phyloP scores from a whole-genome alignment of 1,140 invertebrate species.

The Latrodectus geometricus region DNA sequence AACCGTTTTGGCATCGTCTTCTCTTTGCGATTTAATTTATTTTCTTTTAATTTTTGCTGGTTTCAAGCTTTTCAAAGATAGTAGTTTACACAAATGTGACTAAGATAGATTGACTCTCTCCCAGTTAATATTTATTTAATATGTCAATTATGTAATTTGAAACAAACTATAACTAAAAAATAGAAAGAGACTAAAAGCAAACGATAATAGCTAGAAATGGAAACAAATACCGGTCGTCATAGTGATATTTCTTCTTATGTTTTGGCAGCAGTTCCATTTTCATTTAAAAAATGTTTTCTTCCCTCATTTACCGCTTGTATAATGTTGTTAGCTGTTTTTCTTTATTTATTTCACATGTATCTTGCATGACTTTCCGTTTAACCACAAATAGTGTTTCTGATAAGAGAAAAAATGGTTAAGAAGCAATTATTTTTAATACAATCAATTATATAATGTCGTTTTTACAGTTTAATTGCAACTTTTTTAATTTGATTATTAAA shows the following conservation, averaged over 20 bases:
- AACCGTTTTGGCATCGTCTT: background rate
- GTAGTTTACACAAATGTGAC: constrained; percentile 55
- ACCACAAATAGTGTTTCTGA: no score
- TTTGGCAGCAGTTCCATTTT: constrained; percentile 37
- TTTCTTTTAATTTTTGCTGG: background rate
- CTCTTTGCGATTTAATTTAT: background rate
- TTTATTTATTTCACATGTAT: no score
- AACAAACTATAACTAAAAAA: constrained; percentile 2
- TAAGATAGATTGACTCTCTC: constrained; percentile 26
- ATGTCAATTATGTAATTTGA: constrained; percentile 55
- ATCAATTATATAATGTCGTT: no score
- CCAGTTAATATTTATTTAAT: constrained; percentile 54
- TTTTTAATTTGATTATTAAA: no score
- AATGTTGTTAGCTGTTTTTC: no score
- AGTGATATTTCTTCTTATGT: constrained; percentile 34
- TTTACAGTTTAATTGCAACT: no score
- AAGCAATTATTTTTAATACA: no score
- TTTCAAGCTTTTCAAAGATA: constrained; percentile 21
- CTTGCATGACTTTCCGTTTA: no score
- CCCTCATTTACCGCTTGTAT: background rate
- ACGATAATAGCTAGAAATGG: constrained; percentile 28
- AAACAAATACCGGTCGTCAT: constrained; percentile 47
- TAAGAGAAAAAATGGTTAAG: no score
- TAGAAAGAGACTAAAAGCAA: background rate
- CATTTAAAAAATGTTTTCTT: background rate